A percentile compares a stretch with the other conserved stretches of the same genome.
Conservation (phyloP, 2,113 vertebrate genomes). For the Thryonomys swinderianus region DNA sequence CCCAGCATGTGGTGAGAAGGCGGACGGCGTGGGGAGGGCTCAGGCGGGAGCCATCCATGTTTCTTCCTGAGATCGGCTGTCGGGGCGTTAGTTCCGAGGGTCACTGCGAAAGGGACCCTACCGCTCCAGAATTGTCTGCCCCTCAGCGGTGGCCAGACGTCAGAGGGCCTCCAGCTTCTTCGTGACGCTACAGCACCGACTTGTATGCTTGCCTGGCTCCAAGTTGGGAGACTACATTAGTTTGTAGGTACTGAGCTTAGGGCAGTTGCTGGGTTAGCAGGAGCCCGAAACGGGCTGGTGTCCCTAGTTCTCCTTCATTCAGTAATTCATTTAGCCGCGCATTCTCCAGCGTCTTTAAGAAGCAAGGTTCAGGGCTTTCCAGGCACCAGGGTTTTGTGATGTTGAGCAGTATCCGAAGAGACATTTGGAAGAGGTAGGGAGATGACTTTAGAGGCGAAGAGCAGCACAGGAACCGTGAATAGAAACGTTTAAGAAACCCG, state of each 20-base stretch:
- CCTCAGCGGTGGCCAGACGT: background rate
- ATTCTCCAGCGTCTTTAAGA: fast-evolving
- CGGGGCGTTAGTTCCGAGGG: background rate
- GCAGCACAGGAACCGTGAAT: background rate
- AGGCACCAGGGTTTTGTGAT: fast-evolving
- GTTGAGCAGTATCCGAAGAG: background rate
- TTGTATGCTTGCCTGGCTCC: background rate
- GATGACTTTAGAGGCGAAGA: fast-evolving
- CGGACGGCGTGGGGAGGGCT: no score
- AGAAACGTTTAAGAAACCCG: background rate
- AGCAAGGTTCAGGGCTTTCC: background rate
- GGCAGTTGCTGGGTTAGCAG: fast-evolving
- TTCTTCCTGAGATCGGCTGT: background rate
- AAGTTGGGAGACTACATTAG: fast-evolving
- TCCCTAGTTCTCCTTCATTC: no score
- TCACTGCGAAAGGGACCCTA: background rate
- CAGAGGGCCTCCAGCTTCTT: background rate
- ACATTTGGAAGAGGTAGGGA: background rate
- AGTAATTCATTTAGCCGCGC: fast-evolving
- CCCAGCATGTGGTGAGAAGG: conserved; percentile 74
- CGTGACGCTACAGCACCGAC: background rate
- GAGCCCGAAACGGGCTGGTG: background rate
- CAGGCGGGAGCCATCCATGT: background rate
- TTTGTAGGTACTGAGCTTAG: background rate
- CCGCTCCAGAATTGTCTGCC: background rate